Evolutionary conservation across 2,113 vertebrate genomes (phyloP).

Genomic region (Manacus vitellinus): DNA sequence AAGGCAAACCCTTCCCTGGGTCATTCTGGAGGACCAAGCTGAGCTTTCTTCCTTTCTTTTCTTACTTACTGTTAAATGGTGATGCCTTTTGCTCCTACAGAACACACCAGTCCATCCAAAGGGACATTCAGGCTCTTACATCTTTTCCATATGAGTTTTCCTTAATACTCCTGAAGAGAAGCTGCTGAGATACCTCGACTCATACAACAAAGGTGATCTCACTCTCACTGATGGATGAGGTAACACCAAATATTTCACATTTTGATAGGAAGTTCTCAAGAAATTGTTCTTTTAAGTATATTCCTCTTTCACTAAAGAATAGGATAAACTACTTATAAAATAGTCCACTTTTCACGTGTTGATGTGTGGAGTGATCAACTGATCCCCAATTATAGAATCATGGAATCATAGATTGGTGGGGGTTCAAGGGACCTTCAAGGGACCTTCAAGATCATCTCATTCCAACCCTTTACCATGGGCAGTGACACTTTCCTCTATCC

Average conservation of each 20-base stretch:
- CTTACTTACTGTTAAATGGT: not conserved
- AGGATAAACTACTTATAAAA: not conserved
- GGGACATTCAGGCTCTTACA: not conserved
- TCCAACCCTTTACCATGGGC: not conserved
- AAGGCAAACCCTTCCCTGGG: not conserved
- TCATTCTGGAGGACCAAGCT: not conserved
- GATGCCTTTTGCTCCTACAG: not conserved
- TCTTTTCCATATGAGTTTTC: not conserved
- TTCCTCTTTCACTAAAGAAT: not conserved
- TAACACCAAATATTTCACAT: not conserved
- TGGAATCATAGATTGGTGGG: not conserved
- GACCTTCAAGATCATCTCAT: not conserved
- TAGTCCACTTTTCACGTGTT: fast-evolving
- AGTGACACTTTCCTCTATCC: not conserved
- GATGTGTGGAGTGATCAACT: not conserved
- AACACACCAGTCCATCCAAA: not conserved
- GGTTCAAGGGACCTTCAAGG: not conserved
- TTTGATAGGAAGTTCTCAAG: not conserved
- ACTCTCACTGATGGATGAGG: not conserved
- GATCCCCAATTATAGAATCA: not conserved
- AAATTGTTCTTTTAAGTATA: not conserved
- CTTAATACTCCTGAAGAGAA: not conserved
- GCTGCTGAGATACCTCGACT: not conserved
- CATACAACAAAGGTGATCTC: not conserved
- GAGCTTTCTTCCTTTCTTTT: not conserved